A percentile compares a stretch with the other conserved stretches of the same genome.
Evolutionary conservation across 2,888 invertebrate genomes (phyloP).

Genomic region (Gisinianus flammeolus): DNA sequence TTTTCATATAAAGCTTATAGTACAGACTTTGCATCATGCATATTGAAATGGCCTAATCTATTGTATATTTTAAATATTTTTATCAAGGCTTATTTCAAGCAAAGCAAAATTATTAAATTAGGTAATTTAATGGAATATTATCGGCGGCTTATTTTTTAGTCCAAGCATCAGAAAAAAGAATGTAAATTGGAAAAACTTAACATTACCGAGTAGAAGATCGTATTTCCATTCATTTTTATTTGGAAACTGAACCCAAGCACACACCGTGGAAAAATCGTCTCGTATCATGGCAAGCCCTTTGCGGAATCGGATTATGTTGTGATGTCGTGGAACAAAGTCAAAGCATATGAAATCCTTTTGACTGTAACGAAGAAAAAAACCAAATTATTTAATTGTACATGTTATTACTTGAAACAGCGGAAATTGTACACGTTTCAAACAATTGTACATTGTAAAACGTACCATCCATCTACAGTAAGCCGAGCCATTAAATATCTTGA

Average conservation of each 20-base stretch:
- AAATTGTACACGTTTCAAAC: too few relatives aligned
- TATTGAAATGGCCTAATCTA: too few relatives aligned
- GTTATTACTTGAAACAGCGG: too few relatives aligned
- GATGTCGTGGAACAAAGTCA: slow-evolving; percentile 93
- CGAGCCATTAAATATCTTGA: slow-evolving; percentile 94
- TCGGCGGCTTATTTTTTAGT: too few relatives aligned
- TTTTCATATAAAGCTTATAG: too few relatives aligned
- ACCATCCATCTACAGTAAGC: slow-evolving; percentile 93
- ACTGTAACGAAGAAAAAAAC: slow-evolving; percentile 64
- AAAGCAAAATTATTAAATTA: too few relatives aligned
- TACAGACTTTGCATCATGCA: too few relatives aligned
- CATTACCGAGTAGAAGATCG: slow-evolving; percentile 73
- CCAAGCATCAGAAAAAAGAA: background rate
- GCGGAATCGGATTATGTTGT: slow-evolving; percentile 90
- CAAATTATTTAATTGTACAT: background rate
- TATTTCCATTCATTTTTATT: slow-evolving; percentile 86
- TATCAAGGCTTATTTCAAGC: too few relatives aligned
- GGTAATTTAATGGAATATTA: too few relatives aligned
- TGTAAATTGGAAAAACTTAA: background rate
- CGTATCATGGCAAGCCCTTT: slow-evolving; percentile 84
- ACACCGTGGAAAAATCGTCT: slow-evolving; percentile 89
- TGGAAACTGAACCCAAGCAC: slow-evolving; percentile 91
- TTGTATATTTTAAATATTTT: too few relatives aligned
- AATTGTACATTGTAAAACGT: slow-evolving; percentile 51
- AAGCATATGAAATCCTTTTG: slow-evolving; percentile 98